Percentiles rank a stretch among this genome's conserved stretches.
phyloP scores from a whole-genome alignment of 2,797 vertebrate genomes.

The Clamator glandarius region DNA sequence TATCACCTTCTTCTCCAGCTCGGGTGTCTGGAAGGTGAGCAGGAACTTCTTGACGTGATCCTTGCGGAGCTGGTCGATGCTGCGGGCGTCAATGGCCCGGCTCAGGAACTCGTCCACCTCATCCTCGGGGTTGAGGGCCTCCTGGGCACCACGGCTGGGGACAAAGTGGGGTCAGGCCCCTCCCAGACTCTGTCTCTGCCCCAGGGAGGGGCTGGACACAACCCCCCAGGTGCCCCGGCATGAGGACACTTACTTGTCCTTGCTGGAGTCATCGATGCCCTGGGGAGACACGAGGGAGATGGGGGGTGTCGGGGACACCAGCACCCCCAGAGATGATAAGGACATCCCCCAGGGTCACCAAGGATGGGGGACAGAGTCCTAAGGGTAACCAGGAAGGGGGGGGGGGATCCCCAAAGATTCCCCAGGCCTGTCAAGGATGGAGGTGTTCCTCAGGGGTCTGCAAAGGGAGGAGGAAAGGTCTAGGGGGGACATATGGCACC shows the following conservation, averaged over 20 bases:
- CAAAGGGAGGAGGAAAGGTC: no score
- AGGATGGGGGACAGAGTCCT: neutral
- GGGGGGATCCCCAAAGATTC: no score
- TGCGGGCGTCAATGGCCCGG: conserved; percentile 93
- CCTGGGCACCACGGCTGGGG: conserved; percentile 88
- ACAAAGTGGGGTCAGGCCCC: neutral
- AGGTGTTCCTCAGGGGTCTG: neutral
- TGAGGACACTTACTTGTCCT: conserved; percentile 90
- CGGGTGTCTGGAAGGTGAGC: conserved; percentile 93
- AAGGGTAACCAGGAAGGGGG: no score
- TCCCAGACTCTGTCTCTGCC: neutral
- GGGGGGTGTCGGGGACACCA: neutral
- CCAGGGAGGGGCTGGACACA: neutral
- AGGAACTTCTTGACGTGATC: conserved; percentile 95
- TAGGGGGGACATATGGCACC: no score
- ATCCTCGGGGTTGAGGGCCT: conserved; percentile 93
- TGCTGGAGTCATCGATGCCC: conserved; percentile 95
- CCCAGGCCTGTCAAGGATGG: no score
- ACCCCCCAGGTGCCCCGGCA: no score
- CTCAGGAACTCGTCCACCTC: conserved; percentile 95
- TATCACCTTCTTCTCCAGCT: conserved; percentile 81
- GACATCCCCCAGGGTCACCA: neutral
- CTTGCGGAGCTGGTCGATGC: conserved; percentile 95
- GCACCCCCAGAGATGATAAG: no score
- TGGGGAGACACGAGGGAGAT: conserved; percentile 59